phyloP scores from a whole-genome alignment of 1,140 invertebrate genomes.

The Drosophila bocki region DNA sequence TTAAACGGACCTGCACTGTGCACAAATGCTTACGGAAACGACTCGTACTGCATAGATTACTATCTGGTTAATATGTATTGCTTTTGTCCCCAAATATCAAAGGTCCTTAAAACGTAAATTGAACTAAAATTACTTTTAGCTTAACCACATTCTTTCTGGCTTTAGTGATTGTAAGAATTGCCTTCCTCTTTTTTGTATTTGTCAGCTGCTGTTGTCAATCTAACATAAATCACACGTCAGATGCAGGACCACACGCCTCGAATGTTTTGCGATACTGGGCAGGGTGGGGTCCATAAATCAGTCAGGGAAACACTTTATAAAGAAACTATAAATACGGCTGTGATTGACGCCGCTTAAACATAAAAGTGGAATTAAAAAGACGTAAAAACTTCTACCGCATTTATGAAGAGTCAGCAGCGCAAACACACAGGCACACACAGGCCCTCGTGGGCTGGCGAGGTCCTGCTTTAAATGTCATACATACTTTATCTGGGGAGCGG shows the following conservation, averaged over 20 bases:
- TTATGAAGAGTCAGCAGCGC: slow-evolving; percentile 27
- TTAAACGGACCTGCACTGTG: slow-evolving; percentile 18
- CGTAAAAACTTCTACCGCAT: slow-evolving; percentile 36
- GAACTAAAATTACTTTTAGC: neutral
- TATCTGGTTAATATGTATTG: slow-evolving; percentile 32
- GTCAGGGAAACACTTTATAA: slow-evolving; percentile 39
- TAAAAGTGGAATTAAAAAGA: slow-evolving; percentile 49
- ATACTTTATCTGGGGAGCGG: slow-evolving; percentile 12
- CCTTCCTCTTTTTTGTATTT: neutral
- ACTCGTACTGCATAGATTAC: slow-evolving; percentile 25
- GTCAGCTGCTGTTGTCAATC: slow-evolving; percentile 26
- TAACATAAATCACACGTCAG: slow-evolving; percentile 32
- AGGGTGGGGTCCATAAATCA: slow-evolving; percentile 36
- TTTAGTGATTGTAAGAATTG: neutral
- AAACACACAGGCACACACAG: slow-evolving; percentile 2
- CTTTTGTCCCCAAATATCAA: slow-evolving; percentile 7
- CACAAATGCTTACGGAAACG: slow-evolving; percentile 2
- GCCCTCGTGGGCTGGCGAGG: slow-evolving; percentile 17
- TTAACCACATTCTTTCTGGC: neutral
- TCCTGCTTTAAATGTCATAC: slow-evolving; percentile 30
- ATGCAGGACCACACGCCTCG: slow-evolving; percentile 18
- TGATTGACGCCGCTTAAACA: slow-evolving; percentile 38
- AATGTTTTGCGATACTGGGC: neutral
- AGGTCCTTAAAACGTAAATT: neutral
- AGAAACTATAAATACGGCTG: slow-evolving; percentile 40